Evolutionary conservation across 2,888 invertebrate species (phyloP).

Genomic region (Caenorhabditis afra): DNA sequence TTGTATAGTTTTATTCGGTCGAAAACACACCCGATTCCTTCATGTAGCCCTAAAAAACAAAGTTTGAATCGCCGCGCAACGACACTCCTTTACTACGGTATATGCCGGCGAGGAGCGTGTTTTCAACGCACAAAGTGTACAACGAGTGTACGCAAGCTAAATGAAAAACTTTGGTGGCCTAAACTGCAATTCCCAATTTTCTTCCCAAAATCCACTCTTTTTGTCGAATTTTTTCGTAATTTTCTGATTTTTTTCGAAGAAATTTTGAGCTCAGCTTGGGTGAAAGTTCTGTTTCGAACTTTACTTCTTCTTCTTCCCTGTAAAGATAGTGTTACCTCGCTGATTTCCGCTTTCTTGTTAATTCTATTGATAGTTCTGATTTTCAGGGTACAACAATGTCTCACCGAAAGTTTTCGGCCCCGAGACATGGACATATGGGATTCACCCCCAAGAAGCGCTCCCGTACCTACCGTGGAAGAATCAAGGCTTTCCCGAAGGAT

Average conservation of each 20-base stretch:
- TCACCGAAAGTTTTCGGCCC: conserved; percentile 99
- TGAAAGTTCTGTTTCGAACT: background rate
- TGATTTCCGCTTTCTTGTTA: background rate
- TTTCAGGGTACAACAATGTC: conserved; percentile 84
- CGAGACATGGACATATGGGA: conserved; percentile 99
- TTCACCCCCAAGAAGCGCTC: conserved; percentile 99
- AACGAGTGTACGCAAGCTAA: conserved; percentile 25
- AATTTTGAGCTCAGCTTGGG: background rate
- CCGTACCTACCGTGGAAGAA: conserved; percentile 96
- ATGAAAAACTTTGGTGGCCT: conserved; percentile 18
- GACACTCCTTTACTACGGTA: conserved; percentile 25
- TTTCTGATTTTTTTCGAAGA: background rate
- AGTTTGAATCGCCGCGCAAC: conserved; percentile 13
- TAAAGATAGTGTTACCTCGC: no score
- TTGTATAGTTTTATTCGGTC: no score
- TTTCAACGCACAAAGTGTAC: conserved; percentile 47
- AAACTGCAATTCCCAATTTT: conserved; percentile 23
- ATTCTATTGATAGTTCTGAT: background rate
- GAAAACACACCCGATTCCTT: no score
- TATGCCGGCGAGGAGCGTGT: conserved; percentile 28
- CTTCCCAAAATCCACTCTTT: no score
- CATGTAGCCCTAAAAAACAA: background rate
- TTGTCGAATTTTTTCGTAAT: conserved; percentile 6
- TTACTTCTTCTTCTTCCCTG: no score
- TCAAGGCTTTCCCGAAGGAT: conserved; percentile 99